Evolutionary conservation across 2,113 vertebrate genomes (phyloP), one percentile per base, ranked within the genome.

Genomic region (Synodontis membranacea): DNA sequence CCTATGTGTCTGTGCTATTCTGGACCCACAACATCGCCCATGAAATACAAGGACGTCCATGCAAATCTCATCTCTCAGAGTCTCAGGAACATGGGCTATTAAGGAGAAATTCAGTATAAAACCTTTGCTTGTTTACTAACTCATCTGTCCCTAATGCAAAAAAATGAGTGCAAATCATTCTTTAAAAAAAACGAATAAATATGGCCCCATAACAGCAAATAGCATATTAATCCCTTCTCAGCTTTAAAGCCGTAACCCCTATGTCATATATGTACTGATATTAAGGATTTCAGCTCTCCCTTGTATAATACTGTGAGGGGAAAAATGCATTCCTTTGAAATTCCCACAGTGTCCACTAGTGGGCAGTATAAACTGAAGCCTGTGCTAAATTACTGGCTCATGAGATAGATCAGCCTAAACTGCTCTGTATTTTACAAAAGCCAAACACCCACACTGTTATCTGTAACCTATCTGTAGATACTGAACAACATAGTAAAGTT

Each of bases 1-100:
- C 80, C 75, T 85, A 88, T 72, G 66, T 88, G 84, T 84, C 79
- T 80, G 78, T 80, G 58, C 4, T 84, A 86, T 83, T 66, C 66
- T 83, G 83, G 50, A 83, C 50, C 21, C 58, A 50, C 39, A 54
- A 50, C 68, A 34, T 84, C 60, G 52, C 85, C 70, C 48, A 80
- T 44, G 62, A 80, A 54, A 66, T 56, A 64, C 50, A 31, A 80
- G 78, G 34, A 14, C 19, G 28, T 37, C 52, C 68, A 84, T 74
- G 68, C 68, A 52, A 11, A n/a, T 21, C 14, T 17, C 37, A 56
- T 39, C 31, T 82, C 46, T 82, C 50, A 70, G 89, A 78, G 39
- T 56, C 90, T 89, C 4, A 34, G 48, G 8, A 79, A 79, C 5
- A 54, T 2, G 21, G 86, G 86, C 84, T 78, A 78, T 10, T 19